Evolutionary conservation across 2,888 invertebrate genomes (phyloP).

Genomic region (Hirtodrosophila confusa): DNA sequence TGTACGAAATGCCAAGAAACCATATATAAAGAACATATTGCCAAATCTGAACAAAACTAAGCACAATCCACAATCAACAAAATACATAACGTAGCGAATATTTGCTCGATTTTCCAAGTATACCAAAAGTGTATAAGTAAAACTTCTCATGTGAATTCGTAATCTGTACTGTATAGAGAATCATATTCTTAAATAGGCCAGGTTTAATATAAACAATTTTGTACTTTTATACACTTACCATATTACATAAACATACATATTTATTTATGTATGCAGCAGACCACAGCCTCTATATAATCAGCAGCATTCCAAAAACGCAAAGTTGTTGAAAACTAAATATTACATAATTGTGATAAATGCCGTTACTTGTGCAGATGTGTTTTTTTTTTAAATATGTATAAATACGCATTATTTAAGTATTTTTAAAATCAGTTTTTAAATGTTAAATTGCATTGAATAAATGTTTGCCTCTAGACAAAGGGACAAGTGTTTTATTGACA

Average conservation of each 20-base stretch:
- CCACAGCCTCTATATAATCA: constrained; percentile 39
- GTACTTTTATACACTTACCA: constrained; percentile 68
- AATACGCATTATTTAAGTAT: constrained; percentile 64
- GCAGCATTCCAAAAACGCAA: constrained; percentile 68
- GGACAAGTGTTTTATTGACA: constrained; percentile 18
- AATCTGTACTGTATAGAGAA: constrained; percentile 26
- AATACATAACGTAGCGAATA: constrained; percentile 1
- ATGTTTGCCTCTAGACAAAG: constrained; percentile 62
- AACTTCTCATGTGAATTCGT: constrained; percentile 19
- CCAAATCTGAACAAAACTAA: constrained; percentile 49
- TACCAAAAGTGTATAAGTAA: constrained; percentile 22
- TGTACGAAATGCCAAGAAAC: constrained; percentile 61
- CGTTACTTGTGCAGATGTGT: constrained; percentile 70
- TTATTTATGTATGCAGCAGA: constrained; percentile 11
- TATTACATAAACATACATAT: constrained; percentile 6
- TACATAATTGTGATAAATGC: constrained; percentile 72
- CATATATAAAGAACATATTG: constrained; percentile 51
- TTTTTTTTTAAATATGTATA: constrained; percentile 55
- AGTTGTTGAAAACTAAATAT: constrained; percentile 72
- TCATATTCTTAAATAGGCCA: constrained; percentile 20
- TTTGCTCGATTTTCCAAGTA: constrained; percentile 4
- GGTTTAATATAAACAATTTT: constrained; percentile 54
- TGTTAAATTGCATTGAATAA: constrained; percentile 76
- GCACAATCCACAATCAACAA: constrained; percentile 16
- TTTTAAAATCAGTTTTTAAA: constrained; percentile 70